Evolutionary conservation across 2,797 vertebrate species (phyloP).

Genomic region (Trachops cirrhosus): DNA sequence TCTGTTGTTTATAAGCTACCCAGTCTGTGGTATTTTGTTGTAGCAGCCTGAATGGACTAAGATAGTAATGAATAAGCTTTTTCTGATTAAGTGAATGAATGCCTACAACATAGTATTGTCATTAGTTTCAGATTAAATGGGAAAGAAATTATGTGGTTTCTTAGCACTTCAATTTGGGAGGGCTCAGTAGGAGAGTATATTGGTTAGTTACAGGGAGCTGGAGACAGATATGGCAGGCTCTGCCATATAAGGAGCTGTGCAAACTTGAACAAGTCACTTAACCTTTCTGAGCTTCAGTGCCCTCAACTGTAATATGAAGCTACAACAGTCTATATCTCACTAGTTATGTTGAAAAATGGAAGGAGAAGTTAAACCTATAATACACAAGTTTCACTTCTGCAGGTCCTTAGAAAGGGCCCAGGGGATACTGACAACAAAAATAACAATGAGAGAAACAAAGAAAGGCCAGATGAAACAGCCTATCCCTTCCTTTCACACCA

Average conservation of each 20-base stretch:
- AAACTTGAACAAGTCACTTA: neutral
- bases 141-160: neutral
- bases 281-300: neutral
- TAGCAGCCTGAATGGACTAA: neutral
- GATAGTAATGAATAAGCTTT: neutral
- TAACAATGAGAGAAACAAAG: neutral
- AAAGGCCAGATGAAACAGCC: neutral
- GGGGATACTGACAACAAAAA: neutral
- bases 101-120: neutral
- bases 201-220: neutral
- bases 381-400: neutral
- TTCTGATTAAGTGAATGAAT: neutral
- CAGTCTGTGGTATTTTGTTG: neutral
- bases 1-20: neutral
- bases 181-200: neutral
- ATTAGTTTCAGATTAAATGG: neutral
- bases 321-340: neutral
- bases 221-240: neutral
- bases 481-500: neutral
- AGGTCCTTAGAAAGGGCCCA: neutral
- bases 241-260: neutral
- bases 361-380: neutral
- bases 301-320: neutral
- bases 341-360: neutral
- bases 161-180: neutral